These are phyloP conservation scores for Acanthosepion pharaonis DNA, from an alignment of 2,888 invertebrate genomes.

Conservation along the genomic window DNA sequence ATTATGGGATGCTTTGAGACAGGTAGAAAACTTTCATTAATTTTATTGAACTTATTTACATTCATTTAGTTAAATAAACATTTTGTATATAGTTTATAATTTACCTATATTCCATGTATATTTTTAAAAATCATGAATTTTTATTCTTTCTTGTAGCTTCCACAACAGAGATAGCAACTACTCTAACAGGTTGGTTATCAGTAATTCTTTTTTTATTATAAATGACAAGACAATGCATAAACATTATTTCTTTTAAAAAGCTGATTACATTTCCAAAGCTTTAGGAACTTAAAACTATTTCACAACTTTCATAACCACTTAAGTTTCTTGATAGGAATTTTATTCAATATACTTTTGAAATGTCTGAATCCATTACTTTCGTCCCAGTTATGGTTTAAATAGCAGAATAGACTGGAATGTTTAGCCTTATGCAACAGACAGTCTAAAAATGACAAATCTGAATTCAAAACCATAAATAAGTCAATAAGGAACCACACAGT, in stretches of 20 bases:
- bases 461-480: no score
- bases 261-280: background rate
- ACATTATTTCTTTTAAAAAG: background rate
- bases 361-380: no score
- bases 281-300: no score
- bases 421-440: no score
- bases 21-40: background rate
- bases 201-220: background rate
- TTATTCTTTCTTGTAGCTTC: background rate
- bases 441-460: no score
- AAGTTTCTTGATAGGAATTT: no score
- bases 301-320: no score
- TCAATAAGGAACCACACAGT: no score
- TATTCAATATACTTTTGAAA: no score
- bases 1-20: conserved; percentile 36
- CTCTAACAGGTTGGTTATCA: background rate
- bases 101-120: background rate
- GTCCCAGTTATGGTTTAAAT: no score
- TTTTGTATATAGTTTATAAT: background rate
- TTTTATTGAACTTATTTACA: background rate
- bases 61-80: no score
- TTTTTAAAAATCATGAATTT: background rate
- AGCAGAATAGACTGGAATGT: no score
- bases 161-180: background rate
- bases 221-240: background rate